Base-by-base conservation (phyloP, 2,113 vertebrate species). In the Cinclus mexicanus region DNA sequence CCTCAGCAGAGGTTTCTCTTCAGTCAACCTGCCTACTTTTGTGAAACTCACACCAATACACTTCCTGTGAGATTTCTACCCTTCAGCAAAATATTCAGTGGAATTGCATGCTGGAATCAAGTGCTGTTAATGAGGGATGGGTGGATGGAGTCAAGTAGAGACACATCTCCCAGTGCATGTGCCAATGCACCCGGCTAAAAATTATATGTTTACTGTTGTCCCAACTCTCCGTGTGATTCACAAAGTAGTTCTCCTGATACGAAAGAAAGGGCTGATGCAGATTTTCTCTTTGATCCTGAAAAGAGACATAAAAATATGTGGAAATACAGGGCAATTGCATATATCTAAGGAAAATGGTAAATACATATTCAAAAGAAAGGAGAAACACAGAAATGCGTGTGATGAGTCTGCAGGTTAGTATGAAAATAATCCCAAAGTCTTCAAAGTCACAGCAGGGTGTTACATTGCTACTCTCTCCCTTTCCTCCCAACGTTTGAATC, bases 221-320 rank as follows among this genome's bases (percentile, higher is more conserved):
- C 47, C 39, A 85, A 0, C 2, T 39, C 29, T 39, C 61, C 0
- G 0, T 39, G 42, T 50, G 42, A 85, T 75, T 63, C 35, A 70
- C 41, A 22, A 41, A 39, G 18, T 25, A 37, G 13, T 77, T 70
- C 28, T 68, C 33, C 31, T 69, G n/a, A 20, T 70, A 26, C 4
- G 0, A 3, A 61, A 87, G 77, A 71, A 37, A 56, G 6, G 15
- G 9, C 11, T 4, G 5, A 16, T 52, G 47, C 16, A 26, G 22
- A 28, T 60, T 79, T 71, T 70, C 42, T 60, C 15, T 77, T 88
- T 39, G 74, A 41, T 52, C 47, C 75, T 84, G 65, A 79, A 80
- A 63, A 70, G 28, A 44, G 10, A 21, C 25, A 47, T 19, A 28
- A 50, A 78, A 89, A n/a, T 56, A 24, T 2, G 2, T 61, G 50